Evolutionary conservation across 2,797 vertebrate species (phyloP), one percentile per base, ranked within the genome.

Genomic region (Spinus olivaceus): DNA sequence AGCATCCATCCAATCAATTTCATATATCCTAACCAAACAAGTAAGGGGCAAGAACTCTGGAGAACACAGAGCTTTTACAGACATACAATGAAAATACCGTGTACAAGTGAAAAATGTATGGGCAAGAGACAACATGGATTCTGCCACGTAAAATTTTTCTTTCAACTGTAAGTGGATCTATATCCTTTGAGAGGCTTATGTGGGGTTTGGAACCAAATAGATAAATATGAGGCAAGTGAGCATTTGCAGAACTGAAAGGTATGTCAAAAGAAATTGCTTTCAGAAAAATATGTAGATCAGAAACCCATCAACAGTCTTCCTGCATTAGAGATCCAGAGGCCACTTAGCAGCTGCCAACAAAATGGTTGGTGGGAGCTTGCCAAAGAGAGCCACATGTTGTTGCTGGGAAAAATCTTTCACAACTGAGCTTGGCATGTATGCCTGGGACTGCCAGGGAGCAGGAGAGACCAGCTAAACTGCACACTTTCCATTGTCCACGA

Each of bases 361-460:
- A 95, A 87, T 17, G 14, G 46, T 54, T 64, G 37, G 41, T 86
- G 84, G 53, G 84, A 87, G 22, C 47, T 85, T 92, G 94, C 79
- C 88, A 89, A 81, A 78, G 67, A 57, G 71, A 67, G 65, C 61
- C 39, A 30, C 54, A 21, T 14, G 6, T 35, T 86, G 56, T 41
- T 86, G 56, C 96, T 97, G 95, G 95, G 96, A 94, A 95, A 97
- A 83, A 57, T 94, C 95, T 95, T 91, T 85, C 72, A 85, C 95
- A 95, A 71, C 91, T 94, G 93, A 86, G 17, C 74, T 89, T 96
- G 94, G 88, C 90, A 70, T 70, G 6, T 35, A 39, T 15, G 25
- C 57, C 66, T 88, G 81, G n/a, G 35, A 32, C 35, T 76, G 74
- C 73, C 91, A 90, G 37, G 37, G 46, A 61, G 33, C 24, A 78